Evolutionary conservation across 2,113 vertebrate genomes (phyloP).

Genomic region (Turnix velox): DNA sequence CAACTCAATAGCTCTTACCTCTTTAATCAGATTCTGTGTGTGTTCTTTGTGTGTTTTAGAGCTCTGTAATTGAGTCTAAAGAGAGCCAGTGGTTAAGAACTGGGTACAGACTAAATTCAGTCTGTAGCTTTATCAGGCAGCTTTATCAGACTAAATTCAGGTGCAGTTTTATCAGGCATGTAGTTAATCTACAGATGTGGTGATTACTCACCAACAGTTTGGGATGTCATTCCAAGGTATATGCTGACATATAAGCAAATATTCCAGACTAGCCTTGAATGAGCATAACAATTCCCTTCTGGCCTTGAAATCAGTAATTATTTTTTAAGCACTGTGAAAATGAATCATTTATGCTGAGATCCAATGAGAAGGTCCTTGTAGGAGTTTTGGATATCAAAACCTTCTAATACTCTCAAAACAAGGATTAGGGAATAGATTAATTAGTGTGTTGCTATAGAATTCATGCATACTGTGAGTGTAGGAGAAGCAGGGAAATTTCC

Average conservation of each 20-base stretch:
- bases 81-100: not conserved
- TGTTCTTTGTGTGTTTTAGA: not conserved
- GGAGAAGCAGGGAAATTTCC: not conserved
- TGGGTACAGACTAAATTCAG: not conserved
- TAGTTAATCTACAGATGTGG: not conserved
- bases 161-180: not conserved
- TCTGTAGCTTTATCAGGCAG: not conserved
- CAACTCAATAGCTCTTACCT: not conserved
- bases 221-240: not conserved
- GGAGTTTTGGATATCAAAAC: not conserved
- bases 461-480: not conserved
- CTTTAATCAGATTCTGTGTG: not conserved
- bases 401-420: not conserved
- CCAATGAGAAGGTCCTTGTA: not conserved
- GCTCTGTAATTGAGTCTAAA: not conserved
- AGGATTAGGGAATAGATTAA: not conserved
- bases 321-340: not conserved
- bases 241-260: not conserved
- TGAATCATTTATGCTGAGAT: not conserved
- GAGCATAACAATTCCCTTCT: not conserved
- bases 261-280: not conserved
- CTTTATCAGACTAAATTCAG: too few relatives aligned
- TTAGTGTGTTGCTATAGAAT: not conserved
- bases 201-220: not conserved
- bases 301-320: not conserved